Percentiles rank a stretch among this genome's conserved stretches.
Conservation (phyloP, 1,140 invertebrate genomes). For the Armadillidium nasatum region DNA sequence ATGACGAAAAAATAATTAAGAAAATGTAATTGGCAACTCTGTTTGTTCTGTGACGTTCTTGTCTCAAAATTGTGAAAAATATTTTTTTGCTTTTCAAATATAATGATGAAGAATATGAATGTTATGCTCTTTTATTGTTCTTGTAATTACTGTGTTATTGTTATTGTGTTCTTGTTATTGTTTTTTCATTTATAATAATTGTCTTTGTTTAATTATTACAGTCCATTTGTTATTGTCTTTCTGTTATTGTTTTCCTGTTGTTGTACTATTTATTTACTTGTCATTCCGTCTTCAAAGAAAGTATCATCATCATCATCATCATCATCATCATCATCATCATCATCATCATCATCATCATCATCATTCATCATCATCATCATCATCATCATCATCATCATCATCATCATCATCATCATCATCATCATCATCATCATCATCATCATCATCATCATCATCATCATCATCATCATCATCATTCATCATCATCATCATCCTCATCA, state of each 20-base stretch:
- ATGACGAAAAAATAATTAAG: no score
- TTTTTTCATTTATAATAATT: no score
- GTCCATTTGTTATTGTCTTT: neutral
- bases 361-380: no score
- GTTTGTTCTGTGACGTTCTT: no score
- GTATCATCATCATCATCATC: neutral
- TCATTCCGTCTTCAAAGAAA: neutral
- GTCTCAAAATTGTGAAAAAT: no score
- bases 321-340: neutral
- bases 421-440: neutral
- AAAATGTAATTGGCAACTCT: no score
- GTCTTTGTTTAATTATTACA: no score
- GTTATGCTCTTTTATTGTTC: no score
- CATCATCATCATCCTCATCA: neutral
- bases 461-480: neutral
- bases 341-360: neutral
- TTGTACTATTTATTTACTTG: neutral
- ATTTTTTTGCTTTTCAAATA: no score
- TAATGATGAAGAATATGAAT: no score
- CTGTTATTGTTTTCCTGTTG: neutral
- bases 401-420: neutral
- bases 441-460: neutral
- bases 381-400: neutral
- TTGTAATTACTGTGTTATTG: no score
- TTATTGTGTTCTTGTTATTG: no score